phyloP scores from a whole-genome alignment of 2,113 vertebrate species.

The Microcebus murinus region DNA sequence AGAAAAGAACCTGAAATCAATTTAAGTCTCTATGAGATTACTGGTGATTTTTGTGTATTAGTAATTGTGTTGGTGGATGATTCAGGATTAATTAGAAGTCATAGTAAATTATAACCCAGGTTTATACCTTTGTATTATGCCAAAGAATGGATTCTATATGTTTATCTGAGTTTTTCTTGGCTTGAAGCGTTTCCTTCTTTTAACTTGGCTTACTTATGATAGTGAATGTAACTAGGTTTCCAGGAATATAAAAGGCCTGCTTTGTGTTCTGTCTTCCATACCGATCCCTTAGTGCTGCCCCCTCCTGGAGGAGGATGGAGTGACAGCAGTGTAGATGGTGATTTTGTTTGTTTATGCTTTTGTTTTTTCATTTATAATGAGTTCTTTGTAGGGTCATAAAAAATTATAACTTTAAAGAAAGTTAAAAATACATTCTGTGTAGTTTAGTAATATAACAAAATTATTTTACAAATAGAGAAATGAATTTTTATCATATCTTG shows the following conservation, averaged over 20 bases:
- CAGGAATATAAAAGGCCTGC: not conserved
- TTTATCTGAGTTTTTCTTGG: not conserved
- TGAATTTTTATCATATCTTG: not conserved
- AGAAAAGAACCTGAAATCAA: not conserved
- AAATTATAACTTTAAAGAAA: not conserved
- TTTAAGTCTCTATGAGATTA: not conserved
- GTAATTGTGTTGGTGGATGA: not conserved
- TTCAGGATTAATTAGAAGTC: not conserved
- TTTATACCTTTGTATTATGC: not conserved
- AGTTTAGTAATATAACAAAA: not conserved
- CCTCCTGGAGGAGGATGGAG: not conserved
- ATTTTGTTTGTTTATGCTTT: not conserved
- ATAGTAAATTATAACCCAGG: not conserved
- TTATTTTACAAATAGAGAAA: not conserved
- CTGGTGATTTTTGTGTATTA: not conserved
- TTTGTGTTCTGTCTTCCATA: not conserved
- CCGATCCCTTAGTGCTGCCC: not conserved
- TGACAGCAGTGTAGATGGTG: fast-evolving
- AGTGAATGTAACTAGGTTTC: not conserved
- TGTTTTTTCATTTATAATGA: not conserved
- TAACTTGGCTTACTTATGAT: not conserved
- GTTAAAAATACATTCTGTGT: not conserved
- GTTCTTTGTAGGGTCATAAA: not conserved
- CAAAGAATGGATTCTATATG: not conserved
- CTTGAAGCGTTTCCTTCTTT: not conserved